A percentile compares a stretch with the other conserved stretches of the same genome.
These are phyloP conservation scores for Aromia moschata DNA, from an alignment of 2,888 invertebrate species.

Conservation along the genomic window DNA sequence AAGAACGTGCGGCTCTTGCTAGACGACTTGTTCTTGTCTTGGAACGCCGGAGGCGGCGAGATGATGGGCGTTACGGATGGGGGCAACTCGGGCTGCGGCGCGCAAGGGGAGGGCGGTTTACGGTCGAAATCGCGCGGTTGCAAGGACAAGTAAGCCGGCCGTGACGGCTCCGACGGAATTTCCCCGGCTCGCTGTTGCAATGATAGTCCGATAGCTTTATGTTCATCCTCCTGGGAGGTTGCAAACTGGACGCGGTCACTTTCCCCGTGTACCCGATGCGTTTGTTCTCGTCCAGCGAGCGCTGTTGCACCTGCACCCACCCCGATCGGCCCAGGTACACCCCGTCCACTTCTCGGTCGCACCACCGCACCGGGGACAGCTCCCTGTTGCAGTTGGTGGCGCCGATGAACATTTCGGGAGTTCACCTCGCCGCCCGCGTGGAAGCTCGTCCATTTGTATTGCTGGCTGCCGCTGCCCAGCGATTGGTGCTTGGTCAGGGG, in stretches of 20 bases:
- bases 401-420: slow-evolving; percentile 62
- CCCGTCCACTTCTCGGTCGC: slow-evolving; percentile 69
- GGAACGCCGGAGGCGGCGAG: slow-evolving; percentile 76
- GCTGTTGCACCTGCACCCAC: slow-evolving; percentile 69
- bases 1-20: slow-evolving; percentile 58
- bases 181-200: slow-evolving; percentile 61
- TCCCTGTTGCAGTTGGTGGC: slow-evolving; percentile 63
- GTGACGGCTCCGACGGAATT: slow-evolving; percentile 16
- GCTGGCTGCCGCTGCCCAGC: slow-evolving; percentile 46
- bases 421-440: slow-evolving; percentile 61
- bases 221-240: slow-evolving; percentile 59
- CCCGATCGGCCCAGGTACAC: slow-evolving; percentile 68
- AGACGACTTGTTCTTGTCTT: slow-evolving; percentile 62
- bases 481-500: slow-evolving; percentile 57
- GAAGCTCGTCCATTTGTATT: slow-evolving; percentile 52
- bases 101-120: slow-evolving; percentile 58
- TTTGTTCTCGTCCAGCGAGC: slow-evolving; percentile 65
- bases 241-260: slow-evolving; percentile 43
- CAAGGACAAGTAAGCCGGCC: slow-evolving; percentile 60
- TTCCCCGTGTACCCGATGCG: slow-evolving; percentile 56
- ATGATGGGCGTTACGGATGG: slow-evolving; percentile 73
- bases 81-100: slow-evolving; percentile 67
- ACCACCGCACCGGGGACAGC: slow-evolving; percentile 66
- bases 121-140: slow-evolving; percentile 58
- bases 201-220: slow-evolving; percentile 67